Percentiles rank a stretch among this genome's conserved stretches.
Evolutionary conservation across 2,888 invertebrate species (phyloP).

Genomic region (Alloplasta piceator): DNA sequence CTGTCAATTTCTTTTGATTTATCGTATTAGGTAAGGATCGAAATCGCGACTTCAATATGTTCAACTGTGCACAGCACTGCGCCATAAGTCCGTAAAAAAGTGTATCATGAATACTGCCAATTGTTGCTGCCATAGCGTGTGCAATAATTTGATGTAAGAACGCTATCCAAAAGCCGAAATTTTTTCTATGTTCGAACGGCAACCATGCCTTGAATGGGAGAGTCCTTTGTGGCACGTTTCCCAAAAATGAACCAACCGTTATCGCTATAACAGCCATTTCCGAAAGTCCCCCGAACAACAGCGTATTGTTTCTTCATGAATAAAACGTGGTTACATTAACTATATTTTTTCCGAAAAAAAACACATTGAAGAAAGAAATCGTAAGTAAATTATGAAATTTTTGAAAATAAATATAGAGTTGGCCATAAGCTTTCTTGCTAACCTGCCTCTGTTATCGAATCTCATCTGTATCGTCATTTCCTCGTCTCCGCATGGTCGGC

Average conservation of each 20-base stretch:
- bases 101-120: constrained; percentile 46
- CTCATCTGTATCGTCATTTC: constrained; percentile 46
- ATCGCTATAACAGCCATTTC: constrained; percentile 44
- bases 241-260: constrained; percentile 49
- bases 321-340: too few species aligned
- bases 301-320: constrained; percentile 40
- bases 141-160: constrained; percentile 58
- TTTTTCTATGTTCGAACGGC: constrained; percentile 40
- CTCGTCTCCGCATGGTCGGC: constrained; percentile 31
- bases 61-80: constrained; percentile 53
- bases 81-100: constrained; percentile 51
- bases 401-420: too few species aligned
- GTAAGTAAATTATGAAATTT: too few species aligned
- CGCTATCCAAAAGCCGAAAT: constrained; percentile 46
- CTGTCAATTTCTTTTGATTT: neutral
- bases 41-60: constrained; percentile 55
- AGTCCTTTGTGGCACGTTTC: constrained; percentile 45
- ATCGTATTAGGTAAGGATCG: constrained; percentile 36
- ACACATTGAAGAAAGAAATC: too few species aligned
- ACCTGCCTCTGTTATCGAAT: constrained; percentile 47
- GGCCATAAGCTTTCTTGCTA: neutral
- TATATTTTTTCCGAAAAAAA: too few species aligned
- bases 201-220: constrained; percentile 57
- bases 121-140: constrained; percentile 45
- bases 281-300: constrained; percentile 36